Conservation (phyloP, 2,113 vertebrate species). For the Oncorhynchus kisutch region DNA sequence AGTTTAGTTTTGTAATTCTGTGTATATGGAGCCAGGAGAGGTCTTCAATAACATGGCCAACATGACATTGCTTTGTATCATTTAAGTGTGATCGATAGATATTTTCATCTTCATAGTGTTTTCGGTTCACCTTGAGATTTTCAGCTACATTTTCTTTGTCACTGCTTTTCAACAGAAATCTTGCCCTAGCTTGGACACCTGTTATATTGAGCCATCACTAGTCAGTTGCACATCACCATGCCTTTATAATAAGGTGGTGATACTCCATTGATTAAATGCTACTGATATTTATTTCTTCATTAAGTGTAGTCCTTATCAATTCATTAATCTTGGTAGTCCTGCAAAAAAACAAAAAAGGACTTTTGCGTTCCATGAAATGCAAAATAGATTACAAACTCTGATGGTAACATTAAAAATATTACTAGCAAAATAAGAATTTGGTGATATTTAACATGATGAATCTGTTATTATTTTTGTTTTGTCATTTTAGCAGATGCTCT, state of each 20-base stretch:
- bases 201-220: neutral
- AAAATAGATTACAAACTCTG: too few species aligned
- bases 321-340: neutral
- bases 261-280: conserved; percentile 52
- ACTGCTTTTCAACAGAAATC: neutral
- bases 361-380: too few species aligned
- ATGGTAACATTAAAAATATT: too few species aligned
- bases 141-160: neutral
- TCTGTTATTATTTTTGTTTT: too few species aligned
- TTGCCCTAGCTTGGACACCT: neutral
- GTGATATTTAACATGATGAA: too few species aligned
- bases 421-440: too few species aligned
- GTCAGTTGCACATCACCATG: neutral
- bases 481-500: too few species aligned
- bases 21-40: neutral
- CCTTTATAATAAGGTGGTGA: conserved; percentile 27
- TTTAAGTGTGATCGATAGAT: too few species aligned
- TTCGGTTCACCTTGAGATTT: neutral
- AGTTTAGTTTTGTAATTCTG: neutral
- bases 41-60: neutral
- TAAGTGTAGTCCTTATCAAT: neutral
- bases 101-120: too few species aligned
- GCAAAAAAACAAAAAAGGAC: neutral
- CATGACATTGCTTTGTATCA: too few species aligned
- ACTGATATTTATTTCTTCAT: conserved; percentile 47